Conservation (phyloP, 2,888 invertebrate genomes). For the Chalcis sispes region DNA sequence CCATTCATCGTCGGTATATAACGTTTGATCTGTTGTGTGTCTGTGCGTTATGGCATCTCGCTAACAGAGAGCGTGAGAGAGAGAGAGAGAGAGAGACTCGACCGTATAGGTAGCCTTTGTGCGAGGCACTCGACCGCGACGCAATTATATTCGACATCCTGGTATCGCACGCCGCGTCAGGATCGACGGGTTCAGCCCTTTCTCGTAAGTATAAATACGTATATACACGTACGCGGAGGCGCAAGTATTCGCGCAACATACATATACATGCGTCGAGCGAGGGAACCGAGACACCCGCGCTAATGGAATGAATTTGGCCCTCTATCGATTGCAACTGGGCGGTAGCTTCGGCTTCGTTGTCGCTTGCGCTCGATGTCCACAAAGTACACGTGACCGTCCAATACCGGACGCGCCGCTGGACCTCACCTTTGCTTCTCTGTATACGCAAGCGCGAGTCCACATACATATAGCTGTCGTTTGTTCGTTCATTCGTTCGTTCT, state of each 20-base stretch:
- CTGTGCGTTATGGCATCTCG: background rate
- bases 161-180: background rate
- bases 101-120: no score
- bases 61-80: background rate
- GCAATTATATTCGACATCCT: constrained; percentile 42
- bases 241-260: no score
- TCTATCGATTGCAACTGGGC: constrained; percentile 12
- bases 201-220: constrained; percentile 2
- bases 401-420: no score
- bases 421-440: background rate
- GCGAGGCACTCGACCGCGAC: constrained; percentile 22
- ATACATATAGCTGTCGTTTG: background rate
- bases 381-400: background rate
- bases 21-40: constrained; percentile 5
- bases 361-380: no score
- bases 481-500: background rate
- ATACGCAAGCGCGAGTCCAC: background rate
- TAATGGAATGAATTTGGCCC: constrained; percentile 39
- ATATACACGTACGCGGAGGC: background rate
- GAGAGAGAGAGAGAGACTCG: no score
- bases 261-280: no score
- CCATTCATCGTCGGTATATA: constrained; percentile 5
- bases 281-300: constrained; percentile 2
- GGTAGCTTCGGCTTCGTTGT: background rate
- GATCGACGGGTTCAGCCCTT: constrained; percentile 24